Conservation (phyloP, 2,797 vertebrate genomes). For the Esox masquinongy region DNA sequence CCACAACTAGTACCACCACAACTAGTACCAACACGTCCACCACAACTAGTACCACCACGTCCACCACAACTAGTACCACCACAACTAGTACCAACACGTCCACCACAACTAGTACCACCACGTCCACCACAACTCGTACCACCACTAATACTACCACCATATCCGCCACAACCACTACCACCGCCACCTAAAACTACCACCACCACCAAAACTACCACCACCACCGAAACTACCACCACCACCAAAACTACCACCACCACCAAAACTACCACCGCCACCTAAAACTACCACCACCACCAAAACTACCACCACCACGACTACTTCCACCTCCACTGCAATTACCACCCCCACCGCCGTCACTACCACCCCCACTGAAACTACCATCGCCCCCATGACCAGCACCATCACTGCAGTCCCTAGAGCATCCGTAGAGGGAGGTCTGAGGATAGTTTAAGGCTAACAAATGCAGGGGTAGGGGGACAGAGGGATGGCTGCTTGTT, state of each 20-base stretch:
- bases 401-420: background rate
- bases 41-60: background rate
- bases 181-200: too few relatives aligned
- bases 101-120: background rate
- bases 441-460: background rate
- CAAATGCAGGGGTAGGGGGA: background rate
- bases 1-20: too few relatives aligned
- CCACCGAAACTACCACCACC: background rate
- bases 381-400: background rate
- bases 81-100: background rate
- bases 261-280: too few relatives aligned
- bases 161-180: too few relatives aligned
- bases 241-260: background rate
- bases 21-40: background rate
- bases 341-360: background rate
- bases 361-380: background rate
- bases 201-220: too few relatives aligned
- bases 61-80: too few relatives aligned
- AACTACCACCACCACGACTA: background rate
- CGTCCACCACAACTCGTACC: background rate
- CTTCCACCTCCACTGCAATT: background rate
- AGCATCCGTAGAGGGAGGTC: constrained; percentile 16
- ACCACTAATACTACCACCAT: too few relatives aligned
- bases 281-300: too few relatives aligned
- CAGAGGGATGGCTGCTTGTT: background rate